Base-by-base conservation (phyloP, 2,113 vertebrate species). In the Lepus americanus region DNA sequence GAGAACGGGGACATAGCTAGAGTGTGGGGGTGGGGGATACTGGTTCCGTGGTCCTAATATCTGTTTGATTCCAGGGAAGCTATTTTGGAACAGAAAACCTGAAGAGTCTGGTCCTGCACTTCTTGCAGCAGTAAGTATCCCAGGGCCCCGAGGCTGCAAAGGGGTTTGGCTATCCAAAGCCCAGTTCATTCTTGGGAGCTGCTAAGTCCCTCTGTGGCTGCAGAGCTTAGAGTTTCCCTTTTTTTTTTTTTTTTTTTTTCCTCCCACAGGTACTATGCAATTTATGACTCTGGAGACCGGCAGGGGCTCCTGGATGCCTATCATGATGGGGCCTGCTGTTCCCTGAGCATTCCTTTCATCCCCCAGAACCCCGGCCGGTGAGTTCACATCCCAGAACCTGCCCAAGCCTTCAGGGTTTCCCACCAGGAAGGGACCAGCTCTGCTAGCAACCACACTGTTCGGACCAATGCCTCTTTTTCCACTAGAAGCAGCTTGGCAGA, bases 221-320 rank as follows among this genome's bases (percentile, higher is more conserved):
- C 4, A 17, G 25, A 49, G 27, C 14, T 72, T 6, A 83, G 64
- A 16, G 23, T 25, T 27, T 27, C 39, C 17, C 39, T 61, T 44
- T 39, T 36, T 36, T 36, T 36, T 36, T 36, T 36, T 36, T 36
- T 6, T 7, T 44, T 44, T 44, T 44, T 44, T 17, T 51, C 83
- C 67, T 36, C 89, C 79, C 49, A 0, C 82, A 99, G 99, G 97
- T 99, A 99, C 97, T 99, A 99, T 96, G 97, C 98, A 3, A 98
- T 99, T 59, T 99, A 99, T 16, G 99, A 99, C 97, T 99, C 99
- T 0, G 98, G 98, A 61, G 97, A 99, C 97, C 98, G 99, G 66
- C 99, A 99, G 92, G 98, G 98, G 2, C 98, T 99, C 19, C 97
- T 99, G n/a, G 98, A 99, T 1, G 99, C 99, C 55, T 99, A 99